Conservation (phyloP, 2,888 invertebrate genomes). For the Nesidiocoris tenuis region DNA sequence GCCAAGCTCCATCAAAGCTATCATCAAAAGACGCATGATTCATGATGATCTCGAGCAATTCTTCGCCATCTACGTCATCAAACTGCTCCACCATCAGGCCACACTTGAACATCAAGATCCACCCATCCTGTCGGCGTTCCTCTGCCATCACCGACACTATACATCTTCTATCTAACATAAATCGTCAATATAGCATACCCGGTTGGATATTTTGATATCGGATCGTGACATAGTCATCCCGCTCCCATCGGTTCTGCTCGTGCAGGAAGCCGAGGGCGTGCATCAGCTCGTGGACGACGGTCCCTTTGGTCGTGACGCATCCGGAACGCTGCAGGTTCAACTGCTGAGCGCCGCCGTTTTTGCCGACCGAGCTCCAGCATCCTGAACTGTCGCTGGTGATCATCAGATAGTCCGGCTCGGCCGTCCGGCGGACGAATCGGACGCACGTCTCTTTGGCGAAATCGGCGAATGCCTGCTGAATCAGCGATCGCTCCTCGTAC, state of each 20-base stretch:
- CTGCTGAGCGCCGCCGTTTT: constrained; percentile 61
- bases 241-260: constrained; percentile 75
- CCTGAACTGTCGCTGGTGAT: constrained; percentile 70
- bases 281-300: constrained; percentile 74
- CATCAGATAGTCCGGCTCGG: constrained; percentile 68
- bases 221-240: constrained; percentile 68
- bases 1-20: no score
- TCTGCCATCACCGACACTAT: no score
- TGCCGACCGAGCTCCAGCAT: constrained; percentile 80
- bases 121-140: no score
- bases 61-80: no score
- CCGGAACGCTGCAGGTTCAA: constrained; percentile 73
- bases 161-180: no score
- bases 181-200: no score
- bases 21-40: no score
- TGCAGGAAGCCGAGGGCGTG: constrained; percentile 78
- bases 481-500: constrained; percentile 61
- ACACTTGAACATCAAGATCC: no score
- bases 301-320: constrained; percentile 71
- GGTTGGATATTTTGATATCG: constrained; percentile 67
- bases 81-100: no score
- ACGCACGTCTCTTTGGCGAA: constrained; percentile 76
- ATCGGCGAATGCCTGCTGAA: constrained; percentile 69
- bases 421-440: constrained; percentile 64
- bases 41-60: no score